Evolutionary conservation across 2,797 vertebrate genomes (phyloP), one percentile per base, ranked within the genome.

Genomic region (Sciurus vulgaris): DNA sequence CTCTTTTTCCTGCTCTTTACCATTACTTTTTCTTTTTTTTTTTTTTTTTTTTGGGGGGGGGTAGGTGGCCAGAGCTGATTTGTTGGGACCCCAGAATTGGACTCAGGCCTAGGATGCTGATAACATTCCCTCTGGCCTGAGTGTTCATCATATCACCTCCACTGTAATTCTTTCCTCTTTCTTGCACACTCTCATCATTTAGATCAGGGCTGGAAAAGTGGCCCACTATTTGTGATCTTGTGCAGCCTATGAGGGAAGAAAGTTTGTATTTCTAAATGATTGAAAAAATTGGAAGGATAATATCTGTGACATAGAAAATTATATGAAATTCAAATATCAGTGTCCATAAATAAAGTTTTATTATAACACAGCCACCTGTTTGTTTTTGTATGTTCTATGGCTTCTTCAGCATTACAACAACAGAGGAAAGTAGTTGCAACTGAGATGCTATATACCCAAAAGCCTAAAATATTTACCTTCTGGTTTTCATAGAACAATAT

Each of bases 381-480:
- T 35, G 11, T 1, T 35, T 93, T 69, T 73, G 2, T 35, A 51
- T 44, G 35, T 86, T 82, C 26, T 51, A 24, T 87, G 85, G 12
- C 38, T 79, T 76, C 70, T 92, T 49, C 38, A 54, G 65, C 20
- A 24, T 84, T 35, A 49, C 6, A 74, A 15, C 30, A 35, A 15
- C 38, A 92, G 56, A 72, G 51, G 12, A 54, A 38, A 67, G 11
- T 41, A 56, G 7, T 12, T 81, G 18, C 28, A 30, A 84, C 3
- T 69, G 79, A 93, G n/a, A 44, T 0, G 44, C 30, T 4, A 10
- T 61, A 2, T 47, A 47, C 28, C 14, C 4, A 5, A 47, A 85
- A 79, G 24, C 18, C 41, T 72, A 94, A 88, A 91, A 90, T 70
- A 93, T 81, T 81, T 86, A 76, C 33, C 47, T 87, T 84, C 49